Conservation (phyloP, 1,140 invertebrate species). For the Drosophila pectinifera region DNA sequence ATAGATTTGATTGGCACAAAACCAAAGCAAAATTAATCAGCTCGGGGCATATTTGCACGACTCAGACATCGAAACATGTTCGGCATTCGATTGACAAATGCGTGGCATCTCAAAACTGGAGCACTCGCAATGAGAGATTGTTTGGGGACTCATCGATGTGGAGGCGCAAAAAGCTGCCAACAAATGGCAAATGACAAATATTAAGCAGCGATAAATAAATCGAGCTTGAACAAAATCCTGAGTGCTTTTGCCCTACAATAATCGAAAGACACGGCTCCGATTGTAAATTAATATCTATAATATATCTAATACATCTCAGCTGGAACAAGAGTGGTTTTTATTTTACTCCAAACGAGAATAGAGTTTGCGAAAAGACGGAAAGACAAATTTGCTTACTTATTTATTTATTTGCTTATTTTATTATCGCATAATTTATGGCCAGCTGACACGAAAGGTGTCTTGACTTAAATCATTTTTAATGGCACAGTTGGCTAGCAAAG, state of each 20-base stretch:
- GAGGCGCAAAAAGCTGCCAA: constrained; percentile 35
- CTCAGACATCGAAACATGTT: constrained; percentile 63
- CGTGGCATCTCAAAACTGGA: constrained; percentile 70
- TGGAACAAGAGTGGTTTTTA: neutral
- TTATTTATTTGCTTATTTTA: constrained; percentile 19
- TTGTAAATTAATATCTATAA: constrained; percentile 36
- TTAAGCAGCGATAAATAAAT: constrained; percentile 49
- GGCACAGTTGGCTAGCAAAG: constrained; percentile 7
- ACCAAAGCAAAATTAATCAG: constrained; percentile 53
- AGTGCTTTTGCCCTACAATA: constrained; percentile 40
- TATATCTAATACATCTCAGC: too few species aligned
- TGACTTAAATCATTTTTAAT: constrained; percentile 52
- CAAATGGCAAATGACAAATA: constrained; percentile 71
- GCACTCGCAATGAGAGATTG: constrained; percentile 58
- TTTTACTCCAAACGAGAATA: constrained; percentile 8
- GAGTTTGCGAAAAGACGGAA: constrained; percentile 18
- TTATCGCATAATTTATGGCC: constrained; percentile 35
- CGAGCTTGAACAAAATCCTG: constrained; percentile 37
- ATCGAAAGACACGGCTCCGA: neutral
- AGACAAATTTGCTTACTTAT: constrained; percentile 37
- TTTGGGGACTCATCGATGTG: constrained; percentile 21
- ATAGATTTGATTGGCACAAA: constrained; percentile 27
- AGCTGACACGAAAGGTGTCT: constrained; percentile 43
- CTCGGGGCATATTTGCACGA: constrained; percentile 63
- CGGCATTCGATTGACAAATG: constrained; percentile 76